Evolutionary conservation across 2,888 invertebrate genomes (phyloP).

Genomic region (Tachina lurida): DNA sequence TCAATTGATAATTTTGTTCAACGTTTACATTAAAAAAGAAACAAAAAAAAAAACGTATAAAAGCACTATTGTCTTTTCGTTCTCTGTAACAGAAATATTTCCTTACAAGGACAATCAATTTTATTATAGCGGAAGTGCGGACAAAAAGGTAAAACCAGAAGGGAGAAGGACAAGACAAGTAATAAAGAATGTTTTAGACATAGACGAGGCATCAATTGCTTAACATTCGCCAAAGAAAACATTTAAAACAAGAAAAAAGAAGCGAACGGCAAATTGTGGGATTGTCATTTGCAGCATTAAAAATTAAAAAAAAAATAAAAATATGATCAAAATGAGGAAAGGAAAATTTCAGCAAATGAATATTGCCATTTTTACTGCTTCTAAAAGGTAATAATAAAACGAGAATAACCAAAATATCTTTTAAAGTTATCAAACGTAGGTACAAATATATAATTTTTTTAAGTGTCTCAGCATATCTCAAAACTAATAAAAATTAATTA

Average conservation of each 20-base stretch:
- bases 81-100: constrained; percentile 19
- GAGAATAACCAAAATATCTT: no score
- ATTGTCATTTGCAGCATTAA: constrained; percentile 61
- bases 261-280: constrained; percentile 5
- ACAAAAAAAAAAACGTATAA: background rate
- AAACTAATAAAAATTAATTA: background rate
- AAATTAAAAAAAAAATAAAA: constrained; percentile 14
- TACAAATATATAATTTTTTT: background rate
- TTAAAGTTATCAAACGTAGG: background rate
- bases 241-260: constrained; percentile 20
- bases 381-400: background rate
- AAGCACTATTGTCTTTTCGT: constrained; percentile 21
- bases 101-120: constrained; percentile 47
- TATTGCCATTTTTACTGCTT: background rate
- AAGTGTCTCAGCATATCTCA: background rate
- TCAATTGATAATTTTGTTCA: constrained; percentile 45
- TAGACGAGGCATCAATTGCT: constrained; percentile 61
- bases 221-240: constrained; percentile 36
- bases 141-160: constrained; percentile 15
- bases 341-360: background rate
- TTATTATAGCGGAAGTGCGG: constrained; percentile 10
- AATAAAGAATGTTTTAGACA: constrained; percentile 61
- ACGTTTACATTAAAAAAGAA: constrained; percentile 22
- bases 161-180: background rate
- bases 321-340: background rate